phyloP scores from a whole-genome alignment of 2,113 vertebrate genomes.

The Hippocampus mohnikei region DNA sequence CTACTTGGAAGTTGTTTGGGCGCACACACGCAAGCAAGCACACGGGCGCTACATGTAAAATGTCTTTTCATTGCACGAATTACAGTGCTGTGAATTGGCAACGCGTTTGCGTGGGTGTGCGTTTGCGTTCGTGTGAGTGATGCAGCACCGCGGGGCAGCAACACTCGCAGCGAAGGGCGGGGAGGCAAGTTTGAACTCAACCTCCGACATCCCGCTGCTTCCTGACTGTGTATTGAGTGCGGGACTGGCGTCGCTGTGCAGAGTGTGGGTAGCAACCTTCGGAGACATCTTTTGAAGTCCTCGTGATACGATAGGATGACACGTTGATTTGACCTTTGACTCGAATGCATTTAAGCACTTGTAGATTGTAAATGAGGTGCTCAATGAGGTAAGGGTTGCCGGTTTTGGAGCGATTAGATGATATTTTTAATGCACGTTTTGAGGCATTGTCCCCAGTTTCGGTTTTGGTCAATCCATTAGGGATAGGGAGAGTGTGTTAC shows the following conservation, averaged over 20 bases:
- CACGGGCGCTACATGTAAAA: slow-evolving; percentile 19
- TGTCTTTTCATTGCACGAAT: slow-evolving; percentile 10
- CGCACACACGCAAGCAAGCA: slow-evolving; percentile 10
- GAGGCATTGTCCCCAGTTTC: no score
- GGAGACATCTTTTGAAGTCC: slow-evolving; percentile 3
- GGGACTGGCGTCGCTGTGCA: slow-evolving; percentile 17
- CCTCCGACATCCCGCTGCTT: slow-evolving; percentile 50
- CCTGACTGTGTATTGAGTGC: slow-evolving; percentile 41
- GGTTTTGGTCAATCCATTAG: no score
- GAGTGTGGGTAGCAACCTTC: slow-evolving; percentile 7
- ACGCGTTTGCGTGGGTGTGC: slow-evolving; percentile 28
- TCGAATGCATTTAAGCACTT: no score
- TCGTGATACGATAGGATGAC: background rate
- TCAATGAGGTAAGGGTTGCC: no score
- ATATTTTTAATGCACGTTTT: no score
- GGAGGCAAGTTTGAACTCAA: slow-evolving; percentile 55
- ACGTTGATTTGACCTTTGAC: background rate
- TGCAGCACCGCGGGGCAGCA: slow-evolving; percentile 40
- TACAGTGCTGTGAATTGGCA: background rate
- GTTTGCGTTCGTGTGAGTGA: slow-evolving; percentile 22
- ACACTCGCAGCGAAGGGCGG: slow-evolving; percentile 35
- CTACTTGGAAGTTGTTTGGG: slow-evolving; percentile 41
- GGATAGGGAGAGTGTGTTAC: no score
- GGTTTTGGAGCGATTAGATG: no score
- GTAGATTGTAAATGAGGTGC: no score